These are phyloP conservation scores for Oithona nana DNA, from an alignment of 2,888 invertebrate species.

Conservation along the genomic window DNA sequence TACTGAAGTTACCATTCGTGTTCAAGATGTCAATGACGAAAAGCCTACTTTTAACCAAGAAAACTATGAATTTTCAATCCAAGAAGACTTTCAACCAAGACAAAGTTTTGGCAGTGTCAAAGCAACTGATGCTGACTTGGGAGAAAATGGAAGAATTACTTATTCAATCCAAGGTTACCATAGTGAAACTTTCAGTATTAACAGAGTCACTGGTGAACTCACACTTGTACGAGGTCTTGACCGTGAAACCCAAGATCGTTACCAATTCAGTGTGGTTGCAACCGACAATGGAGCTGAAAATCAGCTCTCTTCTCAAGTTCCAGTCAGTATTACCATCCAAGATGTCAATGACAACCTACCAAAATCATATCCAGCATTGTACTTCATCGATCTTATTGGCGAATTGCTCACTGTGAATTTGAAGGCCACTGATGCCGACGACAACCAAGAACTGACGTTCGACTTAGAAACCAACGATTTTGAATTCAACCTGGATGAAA, in stretches of 20 bases:
- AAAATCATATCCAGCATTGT: slow-evolving; percentile 70
- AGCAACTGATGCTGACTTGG: slow-evolving; percentile 1
- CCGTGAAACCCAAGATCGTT: slow-evolving; percentile 53
- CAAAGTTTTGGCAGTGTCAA: not conserved
- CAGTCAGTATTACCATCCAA: slow-evolving; percentile 53
- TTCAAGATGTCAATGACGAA: slow-evolving; percentile 34
- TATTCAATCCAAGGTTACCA: not conserved
- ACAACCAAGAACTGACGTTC: slow-evolving; percentile 29
- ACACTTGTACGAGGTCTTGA: slow-evolving; percentile 57
- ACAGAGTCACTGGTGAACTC: slow-evolving; percentile 44
- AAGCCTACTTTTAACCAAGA: slow-evolving; percentile 31
- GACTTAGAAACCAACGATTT: not conserved
- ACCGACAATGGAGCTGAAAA: slow-evolving; percentile 68
- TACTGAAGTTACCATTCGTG: slow-evolving; percentile 22
- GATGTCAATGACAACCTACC: slow-evolving; percentile 87
- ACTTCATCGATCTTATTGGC: slow-evolving; percentile 28
- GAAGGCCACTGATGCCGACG: slow-evolving; percentile 63
- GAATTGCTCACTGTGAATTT: slow-evolving; percentile 37
- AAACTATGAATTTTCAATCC: slow-evolving; percentile 65
- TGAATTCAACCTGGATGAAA: slow-evolving; percentile 51
- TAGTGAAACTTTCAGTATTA: not conserved
- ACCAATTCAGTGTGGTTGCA: slow-evolving; percentile 65
- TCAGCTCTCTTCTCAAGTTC: slow-evolving; percentile 72
- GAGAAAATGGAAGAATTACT: slow-evolving; percentile 8
- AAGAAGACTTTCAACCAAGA: slow-evolving; percentile 1